A percentile compares a stretch with the other conserved stretches of the same genome.
Conservation (phyloP, 2,113 vertebrate species). For the Urocynchramus pylzowi region DNA sequence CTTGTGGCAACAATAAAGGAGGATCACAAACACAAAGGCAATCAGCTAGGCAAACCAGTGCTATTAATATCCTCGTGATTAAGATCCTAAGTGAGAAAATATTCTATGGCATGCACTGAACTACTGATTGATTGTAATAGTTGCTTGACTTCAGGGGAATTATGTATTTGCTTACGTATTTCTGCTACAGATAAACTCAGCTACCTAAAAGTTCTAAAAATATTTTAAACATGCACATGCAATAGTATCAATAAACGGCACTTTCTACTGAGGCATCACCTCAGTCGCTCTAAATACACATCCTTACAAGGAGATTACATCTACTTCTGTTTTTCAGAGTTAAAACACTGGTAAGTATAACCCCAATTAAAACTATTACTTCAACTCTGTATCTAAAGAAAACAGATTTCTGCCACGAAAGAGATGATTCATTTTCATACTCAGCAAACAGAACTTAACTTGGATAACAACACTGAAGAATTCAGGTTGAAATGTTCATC, state of each 20-base stretch:
- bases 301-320: neutral
- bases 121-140: conserved; percentile 69
- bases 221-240: conserved; percentile 20
- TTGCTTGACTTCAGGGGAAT: conserved; percentile 66
- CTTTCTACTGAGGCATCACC: neutral
- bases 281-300: neutral
- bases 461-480: neutral
- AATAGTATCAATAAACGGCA: neutral
- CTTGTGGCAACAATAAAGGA: conserved; percentile 72
- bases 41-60: conserved; percentile 70
- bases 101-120: conserved; percentile 57
- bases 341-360: neutral
- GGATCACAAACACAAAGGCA: conserved; percentile 76
- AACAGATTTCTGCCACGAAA: neutral
- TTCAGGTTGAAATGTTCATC: neutral
- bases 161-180: conserved; percentile 72
- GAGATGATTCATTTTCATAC: neutral
- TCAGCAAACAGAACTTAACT: neutral
- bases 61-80: conserved; percentile 71
- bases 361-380: conserved; percentile 28
- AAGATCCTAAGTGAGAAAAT: conserved; percentile 79
- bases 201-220: conserved; percentile 72
- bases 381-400: conserved; percentile 17
- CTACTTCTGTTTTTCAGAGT: neutral
- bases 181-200: conserved; percentile 62